phyloP scores from a whole-genome alignment of 2,113 vertebrate species.

The Panthera leo region DNA sequence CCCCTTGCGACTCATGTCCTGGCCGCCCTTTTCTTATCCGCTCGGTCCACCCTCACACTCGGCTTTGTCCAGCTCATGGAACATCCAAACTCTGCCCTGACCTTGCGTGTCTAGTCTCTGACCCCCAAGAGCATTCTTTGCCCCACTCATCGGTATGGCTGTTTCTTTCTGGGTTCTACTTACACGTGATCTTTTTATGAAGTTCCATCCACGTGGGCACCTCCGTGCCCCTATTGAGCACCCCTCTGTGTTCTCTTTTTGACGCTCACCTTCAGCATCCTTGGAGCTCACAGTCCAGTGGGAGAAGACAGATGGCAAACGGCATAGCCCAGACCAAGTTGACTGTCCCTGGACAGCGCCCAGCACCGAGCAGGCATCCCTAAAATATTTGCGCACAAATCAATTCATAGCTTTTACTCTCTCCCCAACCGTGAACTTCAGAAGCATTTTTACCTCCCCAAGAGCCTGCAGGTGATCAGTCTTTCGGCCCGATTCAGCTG shows the following conservation, averaged over 20 bases:
- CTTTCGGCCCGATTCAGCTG: not conserved
- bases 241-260: not conserved
- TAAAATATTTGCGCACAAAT: not conserved
- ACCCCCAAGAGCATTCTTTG: not conserved
- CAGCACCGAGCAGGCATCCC: not conserved
- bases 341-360: not conserved
- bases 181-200: not conserved
- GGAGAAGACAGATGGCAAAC: not conserved
- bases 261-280: not conserved
- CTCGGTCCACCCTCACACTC: accelerated
- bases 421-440: not conserved
- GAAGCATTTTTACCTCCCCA: not conserved
- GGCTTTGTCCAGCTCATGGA: not conserved
- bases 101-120: not conserved
- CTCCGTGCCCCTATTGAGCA: too few relatives aligned
- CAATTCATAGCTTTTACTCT: not conserved
- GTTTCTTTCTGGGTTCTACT: not conserved
- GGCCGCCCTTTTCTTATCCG: too few relatives aligned
- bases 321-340: not conserved
- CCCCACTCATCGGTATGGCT: not conserved
- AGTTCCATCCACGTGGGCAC: not conserved
- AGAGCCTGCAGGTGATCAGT: too few relatives aligned
- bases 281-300: not conserved
- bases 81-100: not conserved
- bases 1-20: not conserved